Evolutionary conservation across 2,888 invertebrate genomes (phyloP).

Genomic region (Drosophila niveifrons): DNA sequence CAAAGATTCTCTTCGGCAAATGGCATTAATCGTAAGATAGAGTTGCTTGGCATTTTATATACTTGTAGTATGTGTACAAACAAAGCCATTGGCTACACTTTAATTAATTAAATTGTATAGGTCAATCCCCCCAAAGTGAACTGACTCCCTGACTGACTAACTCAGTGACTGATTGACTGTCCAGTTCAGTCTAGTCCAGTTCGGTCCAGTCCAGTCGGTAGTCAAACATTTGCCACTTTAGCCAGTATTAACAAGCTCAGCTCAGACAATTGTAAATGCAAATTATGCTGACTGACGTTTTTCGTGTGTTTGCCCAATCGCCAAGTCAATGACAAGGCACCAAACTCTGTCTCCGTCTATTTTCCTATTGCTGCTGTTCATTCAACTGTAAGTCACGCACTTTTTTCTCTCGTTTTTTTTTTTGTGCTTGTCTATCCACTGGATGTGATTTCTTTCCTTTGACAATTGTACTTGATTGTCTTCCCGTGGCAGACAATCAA

Average conservation of each 20-base stretch:
- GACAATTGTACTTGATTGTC: slow-evolving; percentile 58
- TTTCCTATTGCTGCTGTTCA: slow-evolving; percentile 10
- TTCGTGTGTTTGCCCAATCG: slow-evolving; percentile 36
- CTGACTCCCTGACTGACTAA: slow-evolving; percentile 2
- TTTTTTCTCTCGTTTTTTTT: slow-evolving; percentile 23
- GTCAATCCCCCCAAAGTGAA: slow-evolving; percentile 4
- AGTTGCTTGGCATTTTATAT: slow-evolving; percentile 25
- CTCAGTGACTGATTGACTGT: not conserved
- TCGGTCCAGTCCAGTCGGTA: slow-evolving; percentile 15
- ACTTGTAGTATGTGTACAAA: slow-evolving; percentile 25
- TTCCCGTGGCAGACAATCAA: slow-evolving; percentile 36
- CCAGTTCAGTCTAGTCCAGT: not conserved
- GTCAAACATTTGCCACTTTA: slow-evolving; percentile 45
- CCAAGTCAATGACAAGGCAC: slow-evolving; percentile 26
- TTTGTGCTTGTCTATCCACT: slow-evolving; percentile 24
- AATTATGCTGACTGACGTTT: slow-evolving; percentile 48
- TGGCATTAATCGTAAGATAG: slow-evolving; percentile 14
- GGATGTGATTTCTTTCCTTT: slow-evolving; percentile 41
- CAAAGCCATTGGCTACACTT: slow-evolving; percentile 46
- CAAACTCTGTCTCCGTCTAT: not conserved
- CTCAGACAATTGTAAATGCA: slow-evolving; percentile 49
- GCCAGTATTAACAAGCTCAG: slow-evolving; percentile 34
- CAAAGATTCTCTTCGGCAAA: slow-evolving; percentile 10
- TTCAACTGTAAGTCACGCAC: slow-evolving; percentile 62
- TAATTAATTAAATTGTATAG: slow-evolving; percentile 65